phyloP scores from a whole-genome alignment of 2,113 vertebrate species.

The Triplophysa siluroides region DNA sequence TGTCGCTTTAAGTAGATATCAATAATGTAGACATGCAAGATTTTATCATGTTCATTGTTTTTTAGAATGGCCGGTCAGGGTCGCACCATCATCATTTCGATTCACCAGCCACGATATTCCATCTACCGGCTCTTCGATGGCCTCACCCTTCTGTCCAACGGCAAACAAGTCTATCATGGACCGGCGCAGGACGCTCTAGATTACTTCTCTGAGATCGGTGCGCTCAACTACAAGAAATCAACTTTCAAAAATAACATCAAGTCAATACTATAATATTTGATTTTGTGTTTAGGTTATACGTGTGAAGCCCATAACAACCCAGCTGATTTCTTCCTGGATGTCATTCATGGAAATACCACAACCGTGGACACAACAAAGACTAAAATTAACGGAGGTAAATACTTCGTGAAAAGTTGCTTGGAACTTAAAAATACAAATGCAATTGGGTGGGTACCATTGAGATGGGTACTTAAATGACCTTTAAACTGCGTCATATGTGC shows the following conservation, averaged over 20 bases:
- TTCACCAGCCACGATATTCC: conserved; percentile 94
- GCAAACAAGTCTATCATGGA: conserved; percentile 86
- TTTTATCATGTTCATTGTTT: not conserved
- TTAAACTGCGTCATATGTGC: not conserved
- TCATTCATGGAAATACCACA: conserved; percentile 88
- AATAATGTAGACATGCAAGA: too few species aligned
- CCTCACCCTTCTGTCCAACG: conserved; percentile 84
- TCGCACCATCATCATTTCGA: conserved; percentile 91
- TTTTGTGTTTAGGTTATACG: conserved; percentile 73
- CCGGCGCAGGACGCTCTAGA: conserved; percentile 75
- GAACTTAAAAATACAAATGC: not conserved
- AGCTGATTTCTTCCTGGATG: conserved; percentile 91
- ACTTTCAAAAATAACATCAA: not conserved
- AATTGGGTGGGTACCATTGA: too few species aligned
- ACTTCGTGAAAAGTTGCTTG: not conserved
- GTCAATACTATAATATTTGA: not conserved
- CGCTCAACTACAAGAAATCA: not conserved
- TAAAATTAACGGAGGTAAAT: conserved; percentile 68
- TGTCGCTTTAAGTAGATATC: too few species aligned
- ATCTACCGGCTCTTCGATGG: conserved; percentile 93
- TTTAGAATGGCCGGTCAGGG: conserved; percentile 85
- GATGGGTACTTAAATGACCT: not conserved
- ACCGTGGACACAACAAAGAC: conserved; percentile 68
- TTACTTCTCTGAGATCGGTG: conserved; percentile 84
- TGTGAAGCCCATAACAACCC: conserved; percentile 95